These are phyloP conservation scores for Gnathonemus echidnorhynchus DNA, from an alignment of 2,113 vertebrate genomes.

Conservation along the genomic window DNA sequence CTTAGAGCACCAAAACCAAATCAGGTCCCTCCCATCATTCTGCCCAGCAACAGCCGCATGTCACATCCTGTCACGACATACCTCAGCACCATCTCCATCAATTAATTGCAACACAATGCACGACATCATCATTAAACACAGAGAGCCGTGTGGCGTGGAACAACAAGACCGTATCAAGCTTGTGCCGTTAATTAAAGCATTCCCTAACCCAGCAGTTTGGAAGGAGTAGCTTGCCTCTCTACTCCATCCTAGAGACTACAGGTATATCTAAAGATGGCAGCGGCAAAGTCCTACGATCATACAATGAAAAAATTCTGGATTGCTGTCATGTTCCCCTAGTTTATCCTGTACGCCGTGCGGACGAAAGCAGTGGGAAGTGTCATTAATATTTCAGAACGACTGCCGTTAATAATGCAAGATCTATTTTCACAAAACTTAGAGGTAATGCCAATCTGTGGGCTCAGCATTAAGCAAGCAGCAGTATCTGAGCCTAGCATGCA, in stretches of 20 bases:
- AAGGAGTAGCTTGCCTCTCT: neutral
- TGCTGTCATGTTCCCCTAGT: neutral
- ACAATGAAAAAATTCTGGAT: neutral
- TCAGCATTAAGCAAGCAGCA: neutral
- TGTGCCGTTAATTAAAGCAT: neutral
- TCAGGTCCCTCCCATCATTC: neutral
- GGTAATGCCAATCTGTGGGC: constrained; percentile 30
- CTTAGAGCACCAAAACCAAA: neutral
- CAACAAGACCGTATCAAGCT: neutral
- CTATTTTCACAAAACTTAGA: constrained; percentile 38
- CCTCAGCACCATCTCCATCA: neutral
- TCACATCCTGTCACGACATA: neutral
- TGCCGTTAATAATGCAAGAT: constrained; percentile 45
- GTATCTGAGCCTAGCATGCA: neutral
- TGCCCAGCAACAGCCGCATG: neutral
- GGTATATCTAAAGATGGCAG: neutral
- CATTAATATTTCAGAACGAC: constrained; percentile 53
- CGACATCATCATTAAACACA: neutral
- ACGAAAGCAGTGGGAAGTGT: constrained; percentile 29
- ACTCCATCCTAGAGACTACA: neutral
- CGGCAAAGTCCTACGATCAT: neutral
- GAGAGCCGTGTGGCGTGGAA: neutral
- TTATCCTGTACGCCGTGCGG: constrained; percentile 18
- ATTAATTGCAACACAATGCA: neutral
- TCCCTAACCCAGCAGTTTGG: neutral